Conservation (phyloP, 1,140 invertebrate genomes). For the Mamestra configurata region DNA sequence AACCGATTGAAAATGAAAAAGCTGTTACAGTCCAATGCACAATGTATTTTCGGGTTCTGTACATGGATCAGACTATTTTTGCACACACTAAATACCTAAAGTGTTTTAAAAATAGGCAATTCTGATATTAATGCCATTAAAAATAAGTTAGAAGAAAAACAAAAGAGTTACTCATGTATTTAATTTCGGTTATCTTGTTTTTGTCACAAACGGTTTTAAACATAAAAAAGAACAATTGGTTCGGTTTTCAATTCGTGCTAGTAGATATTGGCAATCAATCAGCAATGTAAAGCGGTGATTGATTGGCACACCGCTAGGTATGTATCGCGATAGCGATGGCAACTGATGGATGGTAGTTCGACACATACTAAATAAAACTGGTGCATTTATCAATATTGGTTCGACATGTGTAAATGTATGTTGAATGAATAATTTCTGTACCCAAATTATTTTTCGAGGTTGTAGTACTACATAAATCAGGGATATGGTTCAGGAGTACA, state of each 20-base stretch:
- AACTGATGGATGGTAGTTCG: slow-evolving; percentile 15
- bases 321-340: not conserved
- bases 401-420: not conserved
- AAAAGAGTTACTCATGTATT: not conserved
- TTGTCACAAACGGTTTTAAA: not conserved
- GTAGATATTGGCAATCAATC: slow-evolving; percentile 32
- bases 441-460: not conserved
- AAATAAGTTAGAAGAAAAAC: not conserved
- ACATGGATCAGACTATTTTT: no score
- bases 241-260: slow-evolving; percentile 22
- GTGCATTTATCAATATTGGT: not conserved
- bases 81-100: no score
- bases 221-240: not conserved
- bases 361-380: slow-evolving; percentile 35
- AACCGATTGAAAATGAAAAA: slow-evolving; percentile 28
- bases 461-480: no score
- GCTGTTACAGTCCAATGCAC: not conserved
- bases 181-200: not conserved
- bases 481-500: no score
- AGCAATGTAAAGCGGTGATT: slow-evolving; percentile 29
- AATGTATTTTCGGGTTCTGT: not conserved
- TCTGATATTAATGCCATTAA: not conserved
- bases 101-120: not conserved
- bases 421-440: not conserved
- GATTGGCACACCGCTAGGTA: not conserved